A percentile compares a stretch with the other conserved stretches of the same genome.
phyloP scores from a whole-genome alignment of 2,797 vertebrate species.

The Limnodromus scolopaceus region DNA sequence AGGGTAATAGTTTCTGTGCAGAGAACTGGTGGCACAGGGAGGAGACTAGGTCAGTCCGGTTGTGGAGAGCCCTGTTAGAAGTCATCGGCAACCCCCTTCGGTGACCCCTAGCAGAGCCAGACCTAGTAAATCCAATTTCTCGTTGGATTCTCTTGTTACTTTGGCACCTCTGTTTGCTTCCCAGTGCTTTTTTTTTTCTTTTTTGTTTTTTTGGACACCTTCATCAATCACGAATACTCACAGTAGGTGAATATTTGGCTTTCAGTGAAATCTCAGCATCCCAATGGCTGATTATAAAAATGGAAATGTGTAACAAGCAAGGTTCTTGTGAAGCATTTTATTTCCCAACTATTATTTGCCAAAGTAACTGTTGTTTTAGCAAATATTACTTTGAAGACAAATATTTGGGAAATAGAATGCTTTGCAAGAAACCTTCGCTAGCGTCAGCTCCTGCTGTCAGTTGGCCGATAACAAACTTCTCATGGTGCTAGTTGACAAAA shows the following conservation, averaged over 20 bases:
- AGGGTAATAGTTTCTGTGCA: rapidly evolving
- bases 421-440: neutral
- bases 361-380: neutral
- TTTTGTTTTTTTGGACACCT: neutral
- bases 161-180: neutral
- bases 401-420: neutral
- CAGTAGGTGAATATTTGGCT: neutral
- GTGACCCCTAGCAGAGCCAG: neutral
- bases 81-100: neutral
- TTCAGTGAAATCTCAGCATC: neutral
- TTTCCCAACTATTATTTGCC: neutral
- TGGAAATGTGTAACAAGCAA: neutral
- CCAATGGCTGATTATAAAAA: neutral
- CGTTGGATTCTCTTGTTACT: neutral
- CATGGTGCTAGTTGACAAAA: rapidly evolving
- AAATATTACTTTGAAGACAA: neutral
- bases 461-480: neutral
- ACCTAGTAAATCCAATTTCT: neutral
- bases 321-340: neutral
- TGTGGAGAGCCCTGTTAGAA: neutral
- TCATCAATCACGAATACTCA: neutral
- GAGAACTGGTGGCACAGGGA: neutral
- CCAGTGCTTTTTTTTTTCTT: neutral
- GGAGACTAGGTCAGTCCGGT: neutral
- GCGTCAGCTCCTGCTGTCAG: neutral